A percentile compares a stretch with the other conserved stretches of the same genome.
Evolutionary conservation across 2,888 invertebrate genomes (phyloP).

Genomic region (Caenorhabditis sp.): DNA sequence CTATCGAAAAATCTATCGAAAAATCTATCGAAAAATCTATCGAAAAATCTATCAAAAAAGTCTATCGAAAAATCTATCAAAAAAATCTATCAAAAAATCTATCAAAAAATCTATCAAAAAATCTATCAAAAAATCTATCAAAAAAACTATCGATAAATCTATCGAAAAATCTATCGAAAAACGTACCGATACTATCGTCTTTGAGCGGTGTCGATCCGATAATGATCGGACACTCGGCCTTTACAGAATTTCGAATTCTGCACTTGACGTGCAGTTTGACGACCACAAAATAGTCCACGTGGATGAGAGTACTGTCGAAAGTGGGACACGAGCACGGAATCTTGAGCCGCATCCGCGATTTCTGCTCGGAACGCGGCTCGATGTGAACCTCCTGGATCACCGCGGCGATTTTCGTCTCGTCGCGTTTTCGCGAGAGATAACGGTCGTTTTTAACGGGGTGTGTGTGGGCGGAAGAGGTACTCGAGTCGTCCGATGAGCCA

Average conservation of each 20-base stretch:
- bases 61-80: too few species aligned
- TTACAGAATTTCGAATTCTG: slow-evolving; percentile 44
- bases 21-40: too few species aligned
- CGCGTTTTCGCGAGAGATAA: slow-evolving; percentile 41
- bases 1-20: too few species aligned
- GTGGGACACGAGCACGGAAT: slow-evolving; percentile 45
- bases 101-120: too few species aligned
- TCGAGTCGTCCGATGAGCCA: slow-evolving; percentile 4
- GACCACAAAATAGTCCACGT: slow-evolving; percentile 50
- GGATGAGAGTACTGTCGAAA: slow-evolving; percentile 52
- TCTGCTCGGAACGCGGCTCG: slow-evolving; percentile 29
- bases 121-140: too few species aligned
- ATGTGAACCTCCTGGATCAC: slow-evolving; percentile 41
- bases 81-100: too few species aligned
- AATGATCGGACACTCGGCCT: slow-evolving; percentile 54
- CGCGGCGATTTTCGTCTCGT: slow-evolving; percentile 36
- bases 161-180: too few species aligned
- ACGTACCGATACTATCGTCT: slow-evolving; percentile 26
- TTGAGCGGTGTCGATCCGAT: slow-evolving; percentile 36
- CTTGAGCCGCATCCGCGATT: slow-evolving; percentile 28
- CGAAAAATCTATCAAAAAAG: too few species aligned
- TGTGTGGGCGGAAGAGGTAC: slow-evolving; percentile 16
- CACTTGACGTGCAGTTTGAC: slow-evolving; percentile 54
- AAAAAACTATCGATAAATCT: too few species aligned
- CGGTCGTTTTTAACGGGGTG: too few species aligned